phyloP scores from a whole-genome alignment of 1,140 invertebrate genomes.

The Dendroctonus valens region DNA sequence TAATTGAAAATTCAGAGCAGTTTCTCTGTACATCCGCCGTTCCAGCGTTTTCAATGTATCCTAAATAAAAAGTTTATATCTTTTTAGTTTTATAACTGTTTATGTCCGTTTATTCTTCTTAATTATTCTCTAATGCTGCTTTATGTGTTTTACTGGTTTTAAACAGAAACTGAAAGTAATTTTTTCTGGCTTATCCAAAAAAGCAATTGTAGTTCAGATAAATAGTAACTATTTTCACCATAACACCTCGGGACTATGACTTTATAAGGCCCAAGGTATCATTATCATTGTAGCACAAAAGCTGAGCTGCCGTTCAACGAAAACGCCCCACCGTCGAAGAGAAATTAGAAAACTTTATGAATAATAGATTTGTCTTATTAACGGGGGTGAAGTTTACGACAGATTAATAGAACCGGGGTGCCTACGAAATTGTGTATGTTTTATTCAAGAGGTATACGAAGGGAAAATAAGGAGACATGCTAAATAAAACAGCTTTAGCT shows the following conservation, averaged over 20 bases:
- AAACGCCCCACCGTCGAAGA: constrained; percentile 12
- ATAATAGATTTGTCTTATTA: constrained; percentile 37
- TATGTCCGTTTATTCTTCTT: too few species aligned
- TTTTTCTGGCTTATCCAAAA: too few species aligned
- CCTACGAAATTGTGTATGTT: constrained; percentile 33
- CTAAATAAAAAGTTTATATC: too few species aligned
- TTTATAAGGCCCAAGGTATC: constrained; percentile 9
- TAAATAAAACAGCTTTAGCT: constrained; percentile 1
- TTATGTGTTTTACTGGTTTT: too few species aligned
- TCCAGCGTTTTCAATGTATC: too few species aligned
- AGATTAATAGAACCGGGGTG: constrained; percentile 31
- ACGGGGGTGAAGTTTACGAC: constrained; percentile 22
- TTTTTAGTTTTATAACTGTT: too few species aligned
- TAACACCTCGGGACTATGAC: neutral
- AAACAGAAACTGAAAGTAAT: too few species aligned
- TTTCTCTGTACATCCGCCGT: too few species aligned
- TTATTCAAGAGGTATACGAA: constrained; percentile 28
- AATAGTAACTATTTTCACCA: too few species aligned
- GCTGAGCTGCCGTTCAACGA: constrained; percentile 10
- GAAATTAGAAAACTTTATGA: constrained; percentile 36
- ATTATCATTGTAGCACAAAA: constrained; percentile 19
- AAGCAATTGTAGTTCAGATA: too few species aligned
- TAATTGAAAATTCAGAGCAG: too few species aligned
- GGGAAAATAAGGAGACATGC: constrained; percentile 2
- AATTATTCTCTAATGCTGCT: too few species aligned